Evolutionary conservation across 2,797 vertebrate species (phyloP), one percentile per base, ranked within the genome.

Genomic region (Pachyuromys duprasi): DNA sequence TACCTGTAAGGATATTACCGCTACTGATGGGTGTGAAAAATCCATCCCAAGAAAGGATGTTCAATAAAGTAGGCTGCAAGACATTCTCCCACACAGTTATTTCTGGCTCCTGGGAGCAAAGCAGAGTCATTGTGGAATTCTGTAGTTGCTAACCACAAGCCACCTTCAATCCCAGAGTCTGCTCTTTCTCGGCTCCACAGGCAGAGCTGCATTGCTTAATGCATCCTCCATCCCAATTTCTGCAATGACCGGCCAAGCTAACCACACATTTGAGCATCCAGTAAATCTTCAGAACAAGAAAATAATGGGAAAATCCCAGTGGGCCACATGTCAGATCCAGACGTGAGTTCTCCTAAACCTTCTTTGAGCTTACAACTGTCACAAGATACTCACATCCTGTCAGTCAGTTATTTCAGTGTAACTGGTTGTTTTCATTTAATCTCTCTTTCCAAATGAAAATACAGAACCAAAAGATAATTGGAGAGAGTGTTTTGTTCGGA

Each of bases 401-500:
- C 7, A 82, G 26, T 91, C 57, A 45, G 67, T 79, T 78, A 65
- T 86, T 92, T 93, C 62, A 49, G 31, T 60, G 14, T 31, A 69
- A 28, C 11, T 80, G 57, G 87, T 78, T 33, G 49, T 69, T 95
- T 67, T 88, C 57, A 86, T 72, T 91, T 53, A 89, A 60, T 89
- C 14, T 82, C 22, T 94, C 72, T 57, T 8, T 63, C 42, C 12
- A 75, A 93, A 93, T 26, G 3, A 55, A 97, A 87, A 49, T 83
- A 83, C 1, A 45, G 76, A 87, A 78, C 31, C 79, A 86, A 55
- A 81, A 69, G 18, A 78, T 57, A 91, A 84, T 60, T 78, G 67
- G 62, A 87, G 45, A 89, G 78, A 93, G 72, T 15, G 22, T 78
- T 95, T 93, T 75, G 57, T 84, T 92, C n/a, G 81, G 45, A 88